Percentiles rank a stretch among this genome's conserved stretches.
Evolutionary conservation across 2,113 vertebrate species (phyloP).

Genomic region (Macquaria ambigua): DNA sequence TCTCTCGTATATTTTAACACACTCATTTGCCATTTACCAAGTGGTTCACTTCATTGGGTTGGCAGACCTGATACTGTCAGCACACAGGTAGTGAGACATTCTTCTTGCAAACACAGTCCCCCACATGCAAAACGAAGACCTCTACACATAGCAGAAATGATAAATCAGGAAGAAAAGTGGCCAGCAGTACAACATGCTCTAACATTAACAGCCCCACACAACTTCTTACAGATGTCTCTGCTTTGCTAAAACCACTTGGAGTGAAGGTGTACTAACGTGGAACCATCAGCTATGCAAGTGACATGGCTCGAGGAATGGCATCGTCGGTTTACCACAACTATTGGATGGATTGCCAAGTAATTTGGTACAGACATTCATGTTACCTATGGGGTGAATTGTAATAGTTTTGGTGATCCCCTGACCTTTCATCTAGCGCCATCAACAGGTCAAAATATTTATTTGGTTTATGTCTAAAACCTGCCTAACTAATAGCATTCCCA

Average conservation of each 20-base stretch:
- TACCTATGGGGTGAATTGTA: no score
- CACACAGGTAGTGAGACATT: neutral
- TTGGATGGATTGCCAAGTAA: neutral
- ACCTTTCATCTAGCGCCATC: no score
- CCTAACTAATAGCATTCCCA: neutral
- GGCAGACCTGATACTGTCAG: constrained; percentile 31
- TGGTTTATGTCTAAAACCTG: neutral
- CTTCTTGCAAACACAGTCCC: neutral
- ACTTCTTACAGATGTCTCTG: neutral
- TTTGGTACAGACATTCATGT: neutral
- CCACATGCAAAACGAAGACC: neutral
- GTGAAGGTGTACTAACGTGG: neutral
- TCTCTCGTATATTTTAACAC: constrained; percentile 30
- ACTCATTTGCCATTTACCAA: constrained; percentile 33
- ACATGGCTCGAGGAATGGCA: neutral
- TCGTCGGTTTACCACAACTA: neutral
- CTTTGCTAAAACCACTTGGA: neutral
- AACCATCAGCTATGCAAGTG: neutral
- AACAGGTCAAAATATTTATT: neutral
- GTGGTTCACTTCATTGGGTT: constrained; percentile 21
- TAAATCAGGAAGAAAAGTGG: constrained; percentile 38
- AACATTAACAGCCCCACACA: neutral
- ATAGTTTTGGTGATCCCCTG: neutral
- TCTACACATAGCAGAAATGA: constrained; percentile 43
- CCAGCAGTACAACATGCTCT: neutral